These are phyloP conservation scores for Ormyrus labotus DNA, from an alignment of 2,888 invertebrate genomes.

Conservation along the genomic window DNA sequence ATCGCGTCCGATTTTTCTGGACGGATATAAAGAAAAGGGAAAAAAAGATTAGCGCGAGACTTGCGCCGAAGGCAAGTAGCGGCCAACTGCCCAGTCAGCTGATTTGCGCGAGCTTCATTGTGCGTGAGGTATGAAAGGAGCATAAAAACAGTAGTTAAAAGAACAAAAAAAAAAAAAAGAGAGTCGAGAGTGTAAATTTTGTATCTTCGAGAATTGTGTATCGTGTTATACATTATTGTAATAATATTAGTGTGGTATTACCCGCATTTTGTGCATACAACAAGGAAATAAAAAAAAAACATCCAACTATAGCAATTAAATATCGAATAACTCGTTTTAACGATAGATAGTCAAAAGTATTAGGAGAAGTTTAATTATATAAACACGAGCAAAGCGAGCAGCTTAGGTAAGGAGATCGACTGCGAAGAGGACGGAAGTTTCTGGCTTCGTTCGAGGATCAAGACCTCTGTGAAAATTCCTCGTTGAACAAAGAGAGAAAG, in stretches of 20 bases:
- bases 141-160: conserved; percentile 11
- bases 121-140: neutral
- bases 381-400: conserved; percentile 28
- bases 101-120: too few species aligned
- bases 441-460: too few species aligned
- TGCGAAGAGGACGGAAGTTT: too few species aligned
- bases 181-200: conserved; percentile 69
- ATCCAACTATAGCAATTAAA: conserved; percentile 65
- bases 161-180: neutral
- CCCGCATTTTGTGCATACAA: conserved; percentile 65
- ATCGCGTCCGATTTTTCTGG: conserved; percentile 5
- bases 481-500: too few species aligned
- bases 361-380: conserved; percentile 58
- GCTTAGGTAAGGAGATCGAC: too few species aligned
- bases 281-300: conserved; percentile 9
- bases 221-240: conserved; percentile 61
- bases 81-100: too few species aligned
- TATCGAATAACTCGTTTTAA: conserved; percentile 61
- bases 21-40: neutral
- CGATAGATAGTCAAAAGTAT: conserved; percentile 67
- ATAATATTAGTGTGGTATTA: conserved; percentile 56
- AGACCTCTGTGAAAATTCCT: too few species aligned
- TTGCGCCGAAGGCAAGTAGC: conserved; percentile 8
- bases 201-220: conserved; percentile 72
- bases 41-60: neutral